Evolutionary conservation across 1,140 invertebrate genomes (phyloP).

Genomic region (Euborellia annulipes): DNA sequence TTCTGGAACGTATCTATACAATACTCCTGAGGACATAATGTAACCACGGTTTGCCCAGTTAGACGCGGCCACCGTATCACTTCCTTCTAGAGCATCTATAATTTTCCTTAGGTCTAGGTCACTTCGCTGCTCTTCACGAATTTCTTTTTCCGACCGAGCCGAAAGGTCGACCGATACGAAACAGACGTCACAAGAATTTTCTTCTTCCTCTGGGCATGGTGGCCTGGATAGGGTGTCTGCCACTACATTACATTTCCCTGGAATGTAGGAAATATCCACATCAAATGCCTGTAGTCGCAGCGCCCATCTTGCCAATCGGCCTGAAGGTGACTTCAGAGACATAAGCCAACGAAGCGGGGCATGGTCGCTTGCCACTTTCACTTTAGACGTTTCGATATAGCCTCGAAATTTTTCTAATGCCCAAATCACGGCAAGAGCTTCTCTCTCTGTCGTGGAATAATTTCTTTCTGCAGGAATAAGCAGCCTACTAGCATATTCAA

Average conservation of each 20-base stretch:
- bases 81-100: too few relatives aligned
- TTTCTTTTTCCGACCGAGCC: too few relatives aligned
- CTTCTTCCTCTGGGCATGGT: neutral
- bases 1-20: too few relatives aligned
- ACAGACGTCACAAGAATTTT: too few relatives aligned
- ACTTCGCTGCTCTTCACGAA: too few relatives aligned
- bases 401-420: slow-evolving; percentile 28
- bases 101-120: too few relatives aligned
- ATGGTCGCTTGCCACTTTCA: slow-evolving; percentile 32
- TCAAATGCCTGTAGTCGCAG: slow-evolving; percentile 19
- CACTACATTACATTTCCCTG: slow-evolving; percentile 19
- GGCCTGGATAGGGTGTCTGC: slow-evolving; percentile 20
- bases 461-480: slow-evolving; percentile 14
- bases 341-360: slow-evolving; percentile 28
- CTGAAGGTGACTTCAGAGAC: slow-evolving; percentile 23
- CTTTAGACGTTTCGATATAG: slow-evolving; percentile 29
- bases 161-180: too few relatives aligned
- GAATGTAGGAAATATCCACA: slow-evolving; percentile 15
- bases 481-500: slow-evolving; percentile 18
- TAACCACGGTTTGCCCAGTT: too few relatives aligned
- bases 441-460: slow-evolving; percentile 22
- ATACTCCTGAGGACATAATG: too few relatives aligned
- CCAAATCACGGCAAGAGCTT: slow-evolving; percentile 26
- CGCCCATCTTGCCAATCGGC: slow-evolving; percentile 19
- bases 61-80: too few relatives aligned